Evolutionary conservation across 2,113 vertebrate species (phyloP), one percentile per base, ranked within the genome.

Genomic region (Muscicapa adusta): DNA sequence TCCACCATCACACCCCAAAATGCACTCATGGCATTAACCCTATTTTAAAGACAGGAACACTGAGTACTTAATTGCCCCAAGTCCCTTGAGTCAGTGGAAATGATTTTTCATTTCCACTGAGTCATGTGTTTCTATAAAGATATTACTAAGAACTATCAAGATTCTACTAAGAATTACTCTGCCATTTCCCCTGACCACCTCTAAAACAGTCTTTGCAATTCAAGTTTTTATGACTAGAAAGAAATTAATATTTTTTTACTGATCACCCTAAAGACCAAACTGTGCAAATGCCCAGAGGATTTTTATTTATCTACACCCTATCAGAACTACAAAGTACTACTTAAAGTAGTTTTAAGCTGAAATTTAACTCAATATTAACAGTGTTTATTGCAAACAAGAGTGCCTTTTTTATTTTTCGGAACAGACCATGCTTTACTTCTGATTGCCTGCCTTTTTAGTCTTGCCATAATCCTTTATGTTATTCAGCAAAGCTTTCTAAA

Each of bases 31-130:
- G 51, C 25, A 26, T 18, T 28, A 68, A 58, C 43, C 34, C 42
- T 18, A 1, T 33, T 68, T 71, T 62, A 62, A 66, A 90, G 67
- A 54, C 7, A 72, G 57, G 58, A 29, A 58, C 66, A 31, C 4
- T 3, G n/a, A 51, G 56, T 1, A 61, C n/a, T 65, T 76, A 58
- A 80, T 25, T 86, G 61, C 63, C 58, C 60, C 40, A 28, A 72
- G 74, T 51, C 94, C 70, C 75, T 9, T 28, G 72, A 94, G 75
- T 80, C 90, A 71, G 51, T 62, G 78, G 72, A 94, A 94, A 93
- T 14, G 13, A 93, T 83, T 94, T 79, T 73, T 85, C 71, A 51
- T 73, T 94, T 96, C 93, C 85, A 92, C 65, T 26, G 68, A 96
- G 72, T 90, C 82, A 73, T 38, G 75, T 26, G 28, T 76, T 91